These are phyloP conservation scores for Phocoena phocoena DNA, from an alignment of 2,113 vertebrate species.

Conservation along the genomic window DNA sequence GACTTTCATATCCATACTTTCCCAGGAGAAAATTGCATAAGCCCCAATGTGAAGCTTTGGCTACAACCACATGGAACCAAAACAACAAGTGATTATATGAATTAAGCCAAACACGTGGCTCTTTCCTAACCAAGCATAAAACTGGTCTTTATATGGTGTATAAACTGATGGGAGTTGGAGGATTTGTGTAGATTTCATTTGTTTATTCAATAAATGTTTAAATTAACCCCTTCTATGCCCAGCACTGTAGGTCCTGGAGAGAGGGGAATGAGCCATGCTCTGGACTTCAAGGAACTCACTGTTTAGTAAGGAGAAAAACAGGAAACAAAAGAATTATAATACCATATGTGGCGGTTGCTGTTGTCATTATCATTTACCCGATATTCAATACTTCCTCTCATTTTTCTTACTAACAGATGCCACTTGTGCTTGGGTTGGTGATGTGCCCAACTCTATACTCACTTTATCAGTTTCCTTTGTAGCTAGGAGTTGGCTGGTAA, in stretches of 20 bases:
- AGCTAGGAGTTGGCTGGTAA: background rate
- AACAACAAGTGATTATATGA: background rate
- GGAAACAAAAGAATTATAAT: background rate
- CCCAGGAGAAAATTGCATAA: background rate
- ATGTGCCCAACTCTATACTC: too few relatives aligned
- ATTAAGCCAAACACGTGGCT: background rate
- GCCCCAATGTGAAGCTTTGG: background rate
- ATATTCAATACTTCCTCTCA: background rate
- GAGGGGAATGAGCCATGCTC: background rate
- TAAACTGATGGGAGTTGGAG: background rate
- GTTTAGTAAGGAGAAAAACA: background rate
- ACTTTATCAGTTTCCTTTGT: background rate
- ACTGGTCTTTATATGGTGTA: background rate
- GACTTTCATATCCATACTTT: background rate
- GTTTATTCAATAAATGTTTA: background rate
- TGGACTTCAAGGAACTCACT: background rate
- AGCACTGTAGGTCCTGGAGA: background rate
- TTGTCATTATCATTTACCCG: too few relatives aligned
- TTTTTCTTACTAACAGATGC: background rate
- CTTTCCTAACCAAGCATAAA: background rate
- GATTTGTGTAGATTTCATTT: background rate
- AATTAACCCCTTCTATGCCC: background rate
- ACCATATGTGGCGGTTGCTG: background rate
- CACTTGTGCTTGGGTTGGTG: background rate
- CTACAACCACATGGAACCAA: background rate